A percentile compares a stretch with the other conserved stretches of the same genome.
phyloP scores from a whole-genome alignment of 2,888 invertebrate species.

The Andrena camellia region DNA sequence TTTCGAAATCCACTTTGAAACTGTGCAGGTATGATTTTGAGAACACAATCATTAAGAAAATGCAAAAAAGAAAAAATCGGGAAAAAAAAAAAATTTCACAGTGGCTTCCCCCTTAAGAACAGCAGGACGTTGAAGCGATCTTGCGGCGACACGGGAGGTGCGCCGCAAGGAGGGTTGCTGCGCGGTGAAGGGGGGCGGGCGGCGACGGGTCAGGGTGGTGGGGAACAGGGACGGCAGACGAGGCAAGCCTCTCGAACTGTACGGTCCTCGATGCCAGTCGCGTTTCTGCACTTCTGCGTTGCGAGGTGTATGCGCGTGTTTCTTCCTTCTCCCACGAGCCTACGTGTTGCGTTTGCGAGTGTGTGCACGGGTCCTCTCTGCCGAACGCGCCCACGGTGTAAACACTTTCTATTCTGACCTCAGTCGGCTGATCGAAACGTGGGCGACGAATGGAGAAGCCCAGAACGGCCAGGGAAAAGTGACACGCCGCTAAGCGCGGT shows the following conservation, averaged over 20 bases:
- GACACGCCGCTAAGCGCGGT: slow-evolving; percentile 33
- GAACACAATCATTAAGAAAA: too few species aligned
- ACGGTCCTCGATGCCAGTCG: slow-evolving; percentile 77
- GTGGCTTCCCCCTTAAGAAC: too few species aligned
- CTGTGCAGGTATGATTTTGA: too few species aligned
- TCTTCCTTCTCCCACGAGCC: slow-evolving; percentile 6
- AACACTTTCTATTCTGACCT: slow-evolving; percentile 82
- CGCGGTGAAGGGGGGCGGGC: not conserved
- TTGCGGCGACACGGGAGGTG: not conserved
- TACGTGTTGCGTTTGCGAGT: slow-evolving; percentile 36
- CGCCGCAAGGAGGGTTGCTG: not conserved
- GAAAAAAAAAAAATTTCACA: too few species aligned
- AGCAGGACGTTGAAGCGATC: slow-evolving; percentile 41
- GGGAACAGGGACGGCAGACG: slow-evolving; percentile 82
- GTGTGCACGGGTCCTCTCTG: slow-evolving; percentile 73
- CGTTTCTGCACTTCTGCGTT: slow-evolving; percentile 74
- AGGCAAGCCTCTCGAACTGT: slow-evolving; percentile 85
- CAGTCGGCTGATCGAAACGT: slow-evolving; percentile 59
- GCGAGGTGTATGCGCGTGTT: slow-evolving; percentile 12
- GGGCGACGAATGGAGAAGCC: slow-evolving; percentile 46
- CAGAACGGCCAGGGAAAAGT: slow-evolving; percentile 30
- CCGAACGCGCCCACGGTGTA: slow-evolving; percentile 67
- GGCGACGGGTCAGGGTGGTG: not conserved
- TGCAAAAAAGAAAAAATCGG: too few species aligned
- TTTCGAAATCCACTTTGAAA: too few species aligned